These are phyloP conservation scores for Leptopilina drosophilae DNA, from an alignment of 2,888 invertebrate genomes.

Conservation along the genomic window DNA sequence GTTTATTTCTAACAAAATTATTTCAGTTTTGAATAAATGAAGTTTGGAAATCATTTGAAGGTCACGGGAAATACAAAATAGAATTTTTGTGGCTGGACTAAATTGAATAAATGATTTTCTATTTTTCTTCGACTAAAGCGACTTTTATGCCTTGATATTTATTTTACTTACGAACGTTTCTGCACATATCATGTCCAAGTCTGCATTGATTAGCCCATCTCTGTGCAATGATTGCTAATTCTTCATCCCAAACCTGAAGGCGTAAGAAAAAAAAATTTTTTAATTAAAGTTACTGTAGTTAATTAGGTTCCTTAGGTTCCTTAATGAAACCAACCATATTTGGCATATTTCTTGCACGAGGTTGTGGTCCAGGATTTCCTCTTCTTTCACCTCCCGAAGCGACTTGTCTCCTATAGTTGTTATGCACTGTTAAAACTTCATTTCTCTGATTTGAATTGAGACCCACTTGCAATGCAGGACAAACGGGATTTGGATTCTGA, in stretches of 20 bases:
- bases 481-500: neutral
- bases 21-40: too few relatives aligned
- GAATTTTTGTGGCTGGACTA: too few relatives aligned
- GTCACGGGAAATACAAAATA: too few relatives aligned
- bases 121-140: too few relatives aligned
- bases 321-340: too few relatives aligned
- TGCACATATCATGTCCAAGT: slow-evolving; percentile 73
- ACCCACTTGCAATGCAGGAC: neutral
- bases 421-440: slow-evolving; percentile 70
- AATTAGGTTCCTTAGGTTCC: too few relatives aligned
- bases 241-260: slow-evolving; percentile 59
- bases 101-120: too few relatives aligned
- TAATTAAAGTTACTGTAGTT: neutral
- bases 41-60: too few relatives aligned
- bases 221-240: slow-evolving; percentile 72
- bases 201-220: slow-evolving; percentile 76
- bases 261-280: neutral
- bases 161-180: slow-evolving; percentile 64
- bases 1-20: too few relatives aligned
- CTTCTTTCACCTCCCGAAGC: slow-evolving; percentile 70
- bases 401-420: slow-evolving; percentile 70
- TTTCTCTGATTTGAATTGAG: neutral
- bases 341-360: too few relatives aligned
- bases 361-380: slow-evolving; percentile 74
- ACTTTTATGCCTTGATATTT: too few relatives aligned